Evolutionary conservation across 2,888 invertebrate species (phyloP).

Genomic region (Macrophya alboannulata): DNA sequence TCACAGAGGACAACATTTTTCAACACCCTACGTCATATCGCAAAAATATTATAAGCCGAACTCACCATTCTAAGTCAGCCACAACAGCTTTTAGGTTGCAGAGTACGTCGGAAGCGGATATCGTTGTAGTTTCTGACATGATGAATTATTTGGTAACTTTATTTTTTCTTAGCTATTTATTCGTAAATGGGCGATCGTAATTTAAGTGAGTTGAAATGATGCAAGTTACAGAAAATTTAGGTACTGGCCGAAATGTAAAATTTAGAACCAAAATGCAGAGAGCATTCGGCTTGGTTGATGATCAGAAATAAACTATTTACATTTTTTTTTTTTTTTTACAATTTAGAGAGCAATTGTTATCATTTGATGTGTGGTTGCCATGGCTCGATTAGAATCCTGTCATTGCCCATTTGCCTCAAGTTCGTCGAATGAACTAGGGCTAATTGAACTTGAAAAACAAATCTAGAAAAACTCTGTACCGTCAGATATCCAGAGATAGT

Average conservation of each 20-base stretch:
- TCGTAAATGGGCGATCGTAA: neutral
- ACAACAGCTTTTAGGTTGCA: slow-evolving; percentile 64
- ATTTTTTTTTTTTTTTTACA: neutral
- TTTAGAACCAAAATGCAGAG: slow-evolving; percentile 26
- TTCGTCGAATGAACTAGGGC: neutral
- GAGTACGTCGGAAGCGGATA: slow-evolving; percentile 61
- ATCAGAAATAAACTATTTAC: slow-evolving; percentile 27
- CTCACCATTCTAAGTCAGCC: slow-evolving; percentile 66
- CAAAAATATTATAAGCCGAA: slow-evolving; percentile 36
- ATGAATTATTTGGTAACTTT: slow-evolving; percentile 13
- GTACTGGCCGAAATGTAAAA: slow-evolving; percentile 31
- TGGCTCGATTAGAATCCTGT: slow-evolving; percentile 21
- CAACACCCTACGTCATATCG: neutral
- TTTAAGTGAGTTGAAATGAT: neutral
- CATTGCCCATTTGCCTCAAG: neutral
- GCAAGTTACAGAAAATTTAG: slow-evolving; percentile 46
- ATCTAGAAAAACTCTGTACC: neutral
- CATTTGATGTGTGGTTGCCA: slow-evolving; percentile 17
- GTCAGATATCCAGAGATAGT: neutral
- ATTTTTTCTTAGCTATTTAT: neutral
- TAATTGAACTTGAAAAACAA: neutral
- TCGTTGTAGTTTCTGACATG: slow-evolving; percentile 57
- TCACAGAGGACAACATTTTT: neutral
- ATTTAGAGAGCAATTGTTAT: slow-evolving; percentile 21
- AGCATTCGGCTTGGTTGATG: slow-evolving; percentile 35